Percentiles rank a stretch among this genome's conserved stretches.
Evolutionary conservation across 2,113 vertebrate genomes (phyloP).

Genomic region (Egretta garzetta): DNA sequence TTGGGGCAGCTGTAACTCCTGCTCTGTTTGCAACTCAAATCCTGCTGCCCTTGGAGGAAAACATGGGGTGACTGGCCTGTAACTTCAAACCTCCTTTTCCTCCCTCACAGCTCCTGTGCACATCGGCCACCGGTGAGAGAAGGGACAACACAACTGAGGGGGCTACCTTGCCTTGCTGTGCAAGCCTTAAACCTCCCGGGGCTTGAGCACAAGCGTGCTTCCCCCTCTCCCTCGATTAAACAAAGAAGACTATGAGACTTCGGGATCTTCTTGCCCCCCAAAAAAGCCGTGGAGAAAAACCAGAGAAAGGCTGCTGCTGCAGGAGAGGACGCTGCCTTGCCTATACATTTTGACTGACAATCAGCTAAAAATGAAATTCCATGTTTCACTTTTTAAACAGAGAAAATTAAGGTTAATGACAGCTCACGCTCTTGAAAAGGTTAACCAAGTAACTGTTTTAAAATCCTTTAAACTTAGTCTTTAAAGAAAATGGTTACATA

Average conservation of each 20-base stretch:
- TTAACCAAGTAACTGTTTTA: slow-evolving; percentile 35
- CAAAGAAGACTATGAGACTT: not conserved
- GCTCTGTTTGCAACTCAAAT: not conserved
- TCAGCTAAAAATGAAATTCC: not conserved
- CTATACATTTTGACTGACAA: not conserved
- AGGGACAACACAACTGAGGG: not conserved
- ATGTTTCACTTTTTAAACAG: not conserved
- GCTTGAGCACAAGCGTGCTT: fast-evolving
- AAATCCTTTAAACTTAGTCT: slow-evolving; percentile 63
- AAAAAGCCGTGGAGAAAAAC: not conserved
- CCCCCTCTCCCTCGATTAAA: not conserved
- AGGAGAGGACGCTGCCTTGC: not conserved
- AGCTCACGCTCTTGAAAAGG: not conserved
- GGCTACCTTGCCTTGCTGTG: not conserved
- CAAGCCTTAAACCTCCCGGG: not conserved
- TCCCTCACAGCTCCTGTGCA: not conserved
- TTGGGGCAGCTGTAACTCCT: not conserved
- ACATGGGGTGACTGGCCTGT: not conserved
- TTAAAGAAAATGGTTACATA: slow-evolving; percentile 67
- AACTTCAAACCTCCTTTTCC: not conserved
- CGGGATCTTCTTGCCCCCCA: not conserved
- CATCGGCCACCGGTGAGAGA: not conserved
- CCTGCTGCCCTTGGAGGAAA: not conserved
- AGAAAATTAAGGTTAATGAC: slow-evolving; percentile 1
- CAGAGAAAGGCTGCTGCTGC: not conserved